Evolutionary conservation across 1,140 invertebrate genomes (phyloP).

Genomic region (Fopius arisanus): DNA sequence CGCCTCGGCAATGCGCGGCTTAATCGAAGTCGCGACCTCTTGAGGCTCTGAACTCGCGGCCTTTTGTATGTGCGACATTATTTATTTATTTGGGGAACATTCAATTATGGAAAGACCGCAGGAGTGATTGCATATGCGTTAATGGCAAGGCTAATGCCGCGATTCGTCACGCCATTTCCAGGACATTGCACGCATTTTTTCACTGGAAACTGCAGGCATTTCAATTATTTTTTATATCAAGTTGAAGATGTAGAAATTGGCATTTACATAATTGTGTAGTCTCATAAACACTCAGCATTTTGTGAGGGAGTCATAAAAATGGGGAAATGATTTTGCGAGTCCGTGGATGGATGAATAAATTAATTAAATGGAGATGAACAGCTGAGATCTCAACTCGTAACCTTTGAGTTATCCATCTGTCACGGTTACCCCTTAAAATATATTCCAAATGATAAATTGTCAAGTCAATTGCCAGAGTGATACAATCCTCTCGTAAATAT

Average conservation of each 20-base stretch:
- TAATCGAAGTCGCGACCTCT: constrained; percentile 56
- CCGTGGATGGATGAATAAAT: too few species aligned
- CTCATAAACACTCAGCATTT: too few species aligned
- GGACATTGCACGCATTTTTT: constrained; percentile 48
- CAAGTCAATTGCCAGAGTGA: too few species aligned
- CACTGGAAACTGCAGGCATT: background rate
- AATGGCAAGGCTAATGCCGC: background rate
- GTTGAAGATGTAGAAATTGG: background rate
- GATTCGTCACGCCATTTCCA: constrained; percentile 58
- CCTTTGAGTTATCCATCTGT: too few species aligned
- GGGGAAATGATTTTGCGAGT: too few species aligned
- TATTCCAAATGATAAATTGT: too few species aligned
- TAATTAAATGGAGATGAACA: too few species aligned
- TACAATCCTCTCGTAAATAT: too few species aligned
- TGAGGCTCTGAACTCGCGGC: constrained; percentile 43
- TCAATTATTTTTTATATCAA: background rate
- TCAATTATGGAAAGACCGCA: constrained; percentile 59
- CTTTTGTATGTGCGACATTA: constrained; percentile 50
- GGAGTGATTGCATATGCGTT: constrained; percentile 50
- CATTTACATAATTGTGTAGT: too few species aligned
- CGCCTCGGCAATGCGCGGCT: constrained; percentile 32
- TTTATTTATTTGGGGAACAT: constrained; percentile 63
- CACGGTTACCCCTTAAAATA: too few species aligned
- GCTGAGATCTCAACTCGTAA: too few species aligned
- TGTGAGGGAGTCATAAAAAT: too few species aligned